These are phyloP conservation scores for Antechinus flavipes DNA, from an alignment of 2,113 vertebrate species.

Conservation along the genomic window DNA sequence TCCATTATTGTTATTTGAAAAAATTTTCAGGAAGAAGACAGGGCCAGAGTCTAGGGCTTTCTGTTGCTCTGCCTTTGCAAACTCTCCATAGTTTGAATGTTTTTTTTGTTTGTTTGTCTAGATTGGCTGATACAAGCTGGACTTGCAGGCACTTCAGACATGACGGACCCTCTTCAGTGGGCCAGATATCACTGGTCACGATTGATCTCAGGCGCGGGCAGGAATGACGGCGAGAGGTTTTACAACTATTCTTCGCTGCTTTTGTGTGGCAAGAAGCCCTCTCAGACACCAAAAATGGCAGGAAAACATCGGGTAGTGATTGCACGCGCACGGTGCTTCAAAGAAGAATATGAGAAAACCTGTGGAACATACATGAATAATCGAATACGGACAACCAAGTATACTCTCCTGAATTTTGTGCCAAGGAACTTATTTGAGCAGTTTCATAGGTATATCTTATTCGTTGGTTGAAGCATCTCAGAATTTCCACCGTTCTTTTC, in stretches of 20 bases:
- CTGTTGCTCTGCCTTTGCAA: background rate
- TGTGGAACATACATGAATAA: constrained; percentile 90
- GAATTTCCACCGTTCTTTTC: background rate
- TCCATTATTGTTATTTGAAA: background rate
- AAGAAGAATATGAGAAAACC: constrained; percentile 87
- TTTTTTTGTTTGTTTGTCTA: constrained; percentile 55
- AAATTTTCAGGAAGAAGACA: background rate
- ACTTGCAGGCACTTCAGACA: background rate
- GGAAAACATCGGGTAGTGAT: constrained; percentile 89
- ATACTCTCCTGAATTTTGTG: constrained; percentile 93
- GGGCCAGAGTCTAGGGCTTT: background rate
- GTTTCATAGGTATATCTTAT: constrained; percentile 92
- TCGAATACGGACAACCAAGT: constrained; percentile 95
- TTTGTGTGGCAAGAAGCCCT: constrained; percentile 51
- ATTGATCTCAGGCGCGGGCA: constrained; percentile 73
- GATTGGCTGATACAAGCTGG: constrained; percentile 20
- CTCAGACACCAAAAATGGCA: constrained; percentile 60
- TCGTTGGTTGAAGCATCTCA: background rate
- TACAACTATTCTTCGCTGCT: constrained; percentile 65
- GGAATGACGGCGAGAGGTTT: constrained; percentile 67
- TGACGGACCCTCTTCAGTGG: constrained; percentile 88
- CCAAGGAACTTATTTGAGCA: constrained; percentile 98
- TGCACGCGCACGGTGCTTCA: constrained; percentile 85
- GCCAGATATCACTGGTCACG: constrained; percentile 84
- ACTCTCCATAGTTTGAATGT: background rate